Evolutionary conservation across 2,888 invertebrate species (phyloP).

Genomic region (Drosophila infuscata): DNA sequence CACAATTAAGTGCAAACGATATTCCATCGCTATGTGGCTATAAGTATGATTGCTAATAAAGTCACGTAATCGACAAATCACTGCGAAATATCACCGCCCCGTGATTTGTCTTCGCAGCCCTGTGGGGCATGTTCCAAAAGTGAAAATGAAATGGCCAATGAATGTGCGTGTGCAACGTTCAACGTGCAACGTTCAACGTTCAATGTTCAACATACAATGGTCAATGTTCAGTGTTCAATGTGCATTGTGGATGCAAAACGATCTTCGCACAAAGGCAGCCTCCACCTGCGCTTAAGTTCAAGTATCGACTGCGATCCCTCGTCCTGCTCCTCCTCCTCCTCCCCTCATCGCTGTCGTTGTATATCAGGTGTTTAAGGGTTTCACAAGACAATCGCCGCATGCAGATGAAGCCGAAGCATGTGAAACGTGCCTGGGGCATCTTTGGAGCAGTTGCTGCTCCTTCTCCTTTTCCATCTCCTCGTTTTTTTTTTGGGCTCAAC

Average conservation of each 20-base stretch:
- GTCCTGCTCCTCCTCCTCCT: not conserved
- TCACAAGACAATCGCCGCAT: conserved; percentile 70
- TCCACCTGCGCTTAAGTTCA: conserved; percentile 60
- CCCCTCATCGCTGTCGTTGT: not conserved
- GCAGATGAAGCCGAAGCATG: conserved; percentile 57
- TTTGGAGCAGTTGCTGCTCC: conserved; percentile 11
- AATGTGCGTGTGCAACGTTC: conserved; percentile 36
- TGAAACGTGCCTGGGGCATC: conserved; percentile 45
- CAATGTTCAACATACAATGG: conserved; percentile 4
- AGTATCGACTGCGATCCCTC: not conserved
- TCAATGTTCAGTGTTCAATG: conserved; percentile 21
- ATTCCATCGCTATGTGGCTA: not conserved
- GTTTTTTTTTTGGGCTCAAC: conserved; percentile 64
- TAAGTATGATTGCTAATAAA: conserved; percentile 37
- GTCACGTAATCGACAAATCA: conserved; percentile 68
- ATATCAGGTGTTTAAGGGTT: conserved; percentile 81
- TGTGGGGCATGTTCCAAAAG: conserved; percentile 53
- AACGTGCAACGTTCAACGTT: conserved; percentile 10
- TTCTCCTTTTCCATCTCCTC: not conserved
- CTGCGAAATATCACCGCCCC: conserved; percentile 49
- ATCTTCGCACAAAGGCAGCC: conserved; percentile 40
- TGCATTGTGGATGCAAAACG: conserved; percentile 31
- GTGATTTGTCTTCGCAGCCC: conserved; percentile 54
- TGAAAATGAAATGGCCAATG: conserved; percentile 68
- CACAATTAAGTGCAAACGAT: conserved; percentile 18